Evolutionary conservation across 1,140 invertebrate species (phyloP).

Genomic region (Leptopilina boulardi): DNA sequence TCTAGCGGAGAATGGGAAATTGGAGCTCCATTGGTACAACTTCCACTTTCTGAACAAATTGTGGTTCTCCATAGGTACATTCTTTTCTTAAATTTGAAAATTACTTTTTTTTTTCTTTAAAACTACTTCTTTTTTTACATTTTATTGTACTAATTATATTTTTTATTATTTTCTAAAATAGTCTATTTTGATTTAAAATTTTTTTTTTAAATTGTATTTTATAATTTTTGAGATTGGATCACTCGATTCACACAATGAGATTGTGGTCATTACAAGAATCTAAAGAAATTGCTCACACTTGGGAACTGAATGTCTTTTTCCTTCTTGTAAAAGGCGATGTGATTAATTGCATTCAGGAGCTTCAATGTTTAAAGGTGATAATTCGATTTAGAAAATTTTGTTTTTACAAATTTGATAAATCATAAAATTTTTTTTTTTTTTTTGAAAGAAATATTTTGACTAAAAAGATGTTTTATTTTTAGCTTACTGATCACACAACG

Average conservation of each 20-base stretch:
- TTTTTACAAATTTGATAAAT: no score
- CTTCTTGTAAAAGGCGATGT: slow-evolving; percentile 79
- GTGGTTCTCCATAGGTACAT: slow-evolving; percentile 80
- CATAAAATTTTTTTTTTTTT: no score
- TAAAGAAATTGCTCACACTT: slow-evolving; percentile 82
- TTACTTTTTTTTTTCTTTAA: neutral
- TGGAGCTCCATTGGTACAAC: slow-evolving; percentile 81
- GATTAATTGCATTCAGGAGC: slow-evolving; percentile 80
- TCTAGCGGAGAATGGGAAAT: slow-evolving; percentile 81
- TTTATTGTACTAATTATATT: no score
- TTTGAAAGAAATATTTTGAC: no score
- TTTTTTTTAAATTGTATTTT: no score
- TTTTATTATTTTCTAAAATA: no score
- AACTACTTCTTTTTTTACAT: neutral
- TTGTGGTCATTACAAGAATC: slow-evolving; percentile 84
- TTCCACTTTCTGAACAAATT: slow-evolving; percentile 88
- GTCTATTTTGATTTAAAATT: no score
- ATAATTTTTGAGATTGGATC: slow-evolving; percentile 79
- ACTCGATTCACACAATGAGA: slow-evolving; percentile 85
- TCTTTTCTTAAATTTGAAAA: neutral
- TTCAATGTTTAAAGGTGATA: slow-evolving; percentile 75
- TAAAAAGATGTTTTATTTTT: neutral
- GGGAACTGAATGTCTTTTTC: slow-evolving; percentile 85
- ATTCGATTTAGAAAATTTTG: slow-evolving; percentile 15
- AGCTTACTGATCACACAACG: slow-evolving; percentile 79